Evolutionary conservation across 2,888 invertebrate species (phyloP).

Genomic region (Melanchra persicariae): DNA sequence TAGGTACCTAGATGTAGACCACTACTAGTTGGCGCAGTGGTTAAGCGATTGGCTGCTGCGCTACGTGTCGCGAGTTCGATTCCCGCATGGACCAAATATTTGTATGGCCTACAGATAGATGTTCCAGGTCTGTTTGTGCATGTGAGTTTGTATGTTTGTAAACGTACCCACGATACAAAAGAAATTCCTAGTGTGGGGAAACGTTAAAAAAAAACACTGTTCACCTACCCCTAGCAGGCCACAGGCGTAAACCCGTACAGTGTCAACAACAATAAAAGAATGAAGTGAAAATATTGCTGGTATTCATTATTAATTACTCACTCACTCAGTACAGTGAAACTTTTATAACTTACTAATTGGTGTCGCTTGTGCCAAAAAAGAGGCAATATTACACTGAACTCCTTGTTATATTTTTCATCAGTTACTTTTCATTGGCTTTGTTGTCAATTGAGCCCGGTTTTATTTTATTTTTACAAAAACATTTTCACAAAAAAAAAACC

Average conservation of each 20-base stretch:
- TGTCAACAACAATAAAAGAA: constrained; percentile 1
- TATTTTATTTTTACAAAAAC: neutral
- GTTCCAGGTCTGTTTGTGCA: no score
- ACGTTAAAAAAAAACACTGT: no score
- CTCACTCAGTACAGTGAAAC: neutral
- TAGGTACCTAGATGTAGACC: neutral
- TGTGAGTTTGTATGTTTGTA: no score
- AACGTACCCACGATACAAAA: no score
- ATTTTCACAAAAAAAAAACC: no score
- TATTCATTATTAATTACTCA: constrained; percentile 11
- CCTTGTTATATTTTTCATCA: constrained; percentile 11
- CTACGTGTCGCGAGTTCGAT: no score
- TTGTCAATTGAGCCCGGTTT: neutral
- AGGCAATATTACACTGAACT: neutral
- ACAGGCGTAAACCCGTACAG: neutral
- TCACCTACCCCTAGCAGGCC: no score
- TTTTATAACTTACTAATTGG: constrained; percentile 25
- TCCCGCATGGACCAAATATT: no score
- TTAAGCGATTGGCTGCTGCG: no score
- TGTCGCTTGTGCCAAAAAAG: neutral
- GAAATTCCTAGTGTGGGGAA: no score
- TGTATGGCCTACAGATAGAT: no score
- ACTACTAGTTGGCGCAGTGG: no score
- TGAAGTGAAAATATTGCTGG: constrained; percentile 16
- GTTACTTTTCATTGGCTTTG: constrained; percentile 3